Evolutionary conservation across 2,797 vertebrate species (phyloP).

Genomic region (Cirrhinus mrigala): DNA sequence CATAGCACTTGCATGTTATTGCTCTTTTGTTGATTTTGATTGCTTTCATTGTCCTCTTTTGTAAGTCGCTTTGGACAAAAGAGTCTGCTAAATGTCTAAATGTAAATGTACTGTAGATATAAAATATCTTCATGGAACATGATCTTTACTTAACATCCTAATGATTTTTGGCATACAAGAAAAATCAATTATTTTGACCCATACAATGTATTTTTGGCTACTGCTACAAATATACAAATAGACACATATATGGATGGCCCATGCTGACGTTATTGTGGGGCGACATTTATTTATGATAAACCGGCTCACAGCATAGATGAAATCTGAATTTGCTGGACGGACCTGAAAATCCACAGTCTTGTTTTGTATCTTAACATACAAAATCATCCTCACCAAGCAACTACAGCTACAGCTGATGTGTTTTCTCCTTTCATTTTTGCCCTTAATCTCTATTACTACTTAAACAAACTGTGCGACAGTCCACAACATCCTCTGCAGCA

Average conservation of each 20-base stretch:
- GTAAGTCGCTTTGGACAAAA: too few relatives aligned
- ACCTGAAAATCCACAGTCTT: slow-evolving; percentile 33
- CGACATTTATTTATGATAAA: slow-evolving; percentile 26
- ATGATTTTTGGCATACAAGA: too few relatives aligned
- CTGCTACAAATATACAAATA: too few relatives aligned
- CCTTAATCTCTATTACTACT: not conserved
- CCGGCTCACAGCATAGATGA: not conserved
- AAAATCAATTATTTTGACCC: too few relatives aligned
- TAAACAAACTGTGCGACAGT: slow-evolving; percentile 7
- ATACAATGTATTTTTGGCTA: too few relatives aligned
- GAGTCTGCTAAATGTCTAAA: too few relatives aligned
- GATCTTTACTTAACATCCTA: too few relatives aligned
- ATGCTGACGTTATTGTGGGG: not conserved
- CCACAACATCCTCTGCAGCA: not conserved
- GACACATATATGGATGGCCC: not conserved
- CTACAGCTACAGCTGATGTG: not conserved
- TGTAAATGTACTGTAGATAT: too few relatives aligned
- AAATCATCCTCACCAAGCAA: not conserved
- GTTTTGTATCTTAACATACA: slow-evolving; percentile 38
- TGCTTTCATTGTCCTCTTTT: too few relatives aligned
- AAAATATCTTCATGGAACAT: too few relatives aligned
- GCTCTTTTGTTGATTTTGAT: too few relatives aligned
- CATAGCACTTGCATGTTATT: too few relatives aligned
- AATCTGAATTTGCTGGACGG: not conserved
- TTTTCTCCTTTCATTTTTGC: not conserved